Percentiles rank a stretch among this genome's conserved stretches.
phyloP scores from a whole-genome alignment of 1,140 invertebrate genomes.

The Pemphigus obesinymphae region DNA sequence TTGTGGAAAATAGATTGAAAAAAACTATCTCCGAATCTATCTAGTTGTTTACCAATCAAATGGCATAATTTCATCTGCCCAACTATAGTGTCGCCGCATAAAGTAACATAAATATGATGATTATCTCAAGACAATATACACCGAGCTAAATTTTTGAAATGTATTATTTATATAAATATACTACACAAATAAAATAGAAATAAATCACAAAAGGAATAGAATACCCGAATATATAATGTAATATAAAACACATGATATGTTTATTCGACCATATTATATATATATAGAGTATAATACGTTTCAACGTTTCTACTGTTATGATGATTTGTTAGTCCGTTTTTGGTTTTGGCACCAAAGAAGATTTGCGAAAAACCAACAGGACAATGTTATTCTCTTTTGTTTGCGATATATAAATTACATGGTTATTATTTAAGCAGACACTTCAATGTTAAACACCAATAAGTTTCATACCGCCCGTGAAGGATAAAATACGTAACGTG shows the following conservation, averaged over 20 bases:
- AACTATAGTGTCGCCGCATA: too few species aligned
- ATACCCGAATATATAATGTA: too few species aligned
- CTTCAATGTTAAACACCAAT: neutral
- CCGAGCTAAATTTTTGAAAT: too few species aligned
- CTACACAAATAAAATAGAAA: neutral
- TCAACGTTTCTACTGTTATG: neutral
- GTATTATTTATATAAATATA: too few species aligned
- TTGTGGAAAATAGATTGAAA: too few species aligned
- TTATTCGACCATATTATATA: neutral
- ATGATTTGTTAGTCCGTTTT: neutral
- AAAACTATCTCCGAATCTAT: too few species aligned
- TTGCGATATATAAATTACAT: neutral
- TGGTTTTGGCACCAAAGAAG: slow-evolving; percentile 9
- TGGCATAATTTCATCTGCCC: too few species aligned
- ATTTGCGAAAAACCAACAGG: neutral
- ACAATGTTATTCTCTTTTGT: neutral
- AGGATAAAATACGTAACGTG: neutral
- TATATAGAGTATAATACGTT: neutral
- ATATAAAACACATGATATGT: too few species aligned
- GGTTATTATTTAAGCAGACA: neutral
- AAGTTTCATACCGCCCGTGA: neutral
- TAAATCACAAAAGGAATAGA: neutral
- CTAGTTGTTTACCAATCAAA: too few species aligned
- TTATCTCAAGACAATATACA: too few species aligned
- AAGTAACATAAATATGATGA: too few species aligned